phyloP scores from a whole-genome alignment of 2,888 invertebrate species.

The Lepidochrysops patricia region DNA sequence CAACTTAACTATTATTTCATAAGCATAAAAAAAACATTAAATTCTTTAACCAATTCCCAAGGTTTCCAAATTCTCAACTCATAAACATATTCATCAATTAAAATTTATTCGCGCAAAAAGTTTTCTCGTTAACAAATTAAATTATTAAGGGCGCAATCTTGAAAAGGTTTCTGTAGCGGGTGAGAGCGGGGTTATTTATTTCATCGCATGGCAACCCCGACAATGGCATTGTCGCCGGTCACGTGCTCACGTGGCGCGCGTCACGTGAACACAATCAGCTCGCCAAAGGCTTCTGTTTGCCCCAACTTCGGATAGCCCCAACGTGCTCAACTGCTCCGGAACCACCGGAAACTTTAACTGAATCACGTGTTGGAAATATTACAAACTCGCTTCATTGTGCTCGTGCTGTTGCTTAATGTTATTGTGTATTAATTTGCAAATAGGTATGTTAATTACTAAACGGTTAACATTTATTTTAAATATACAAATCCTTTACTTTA shows the following conservation, averaged over 20 bases:
- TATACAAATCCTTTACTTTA: too few species aligned
- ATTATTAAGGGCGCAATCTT: background rate
- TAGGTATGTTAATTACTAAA: too few species aligned
- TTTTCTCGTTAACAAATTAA: conserved; percentile 12
- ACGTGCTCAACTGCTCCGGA: conserved; percentile 55
- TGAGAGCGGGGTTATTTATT: background rate
- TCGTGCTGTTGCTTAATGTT: background rate
- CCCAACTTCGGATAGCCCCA: conserved; percentile 40
- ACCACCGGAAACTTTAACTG: conserved; percentile 42
- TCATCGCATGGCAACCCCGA: conserved; percentile 11
- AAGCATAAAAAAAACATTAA: background rate
- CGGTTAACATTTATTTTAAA: background rate
- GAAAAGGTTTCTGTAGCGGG: conserved; percentile 6
- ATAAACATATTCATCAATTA: conserved; percentile 17
- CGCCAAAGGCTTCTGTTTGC: conserved; percentile 44
- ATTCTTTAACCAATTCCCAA: background rate
- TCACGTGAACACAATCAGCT: conserved; percentile 24
- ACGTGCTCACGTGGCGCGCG: conserved; percentile 43
- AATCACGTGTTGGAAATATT: conserved; percentile 49
- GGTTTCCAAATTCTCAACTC: background rate
- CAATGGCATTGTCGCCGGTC: conserved; percentile 22
- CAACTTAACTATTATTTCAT: too few species aligned
- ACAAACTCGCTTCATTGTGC: conserved; percentile 21
- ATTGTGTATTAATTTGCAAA: background rate
- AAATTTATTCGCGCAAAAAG: conserved; percentile 39